Evolutionary conservation across 1,140 invertebrate genomes (phyloP).

Genomic region (Magallana ariakensis): DNA sequence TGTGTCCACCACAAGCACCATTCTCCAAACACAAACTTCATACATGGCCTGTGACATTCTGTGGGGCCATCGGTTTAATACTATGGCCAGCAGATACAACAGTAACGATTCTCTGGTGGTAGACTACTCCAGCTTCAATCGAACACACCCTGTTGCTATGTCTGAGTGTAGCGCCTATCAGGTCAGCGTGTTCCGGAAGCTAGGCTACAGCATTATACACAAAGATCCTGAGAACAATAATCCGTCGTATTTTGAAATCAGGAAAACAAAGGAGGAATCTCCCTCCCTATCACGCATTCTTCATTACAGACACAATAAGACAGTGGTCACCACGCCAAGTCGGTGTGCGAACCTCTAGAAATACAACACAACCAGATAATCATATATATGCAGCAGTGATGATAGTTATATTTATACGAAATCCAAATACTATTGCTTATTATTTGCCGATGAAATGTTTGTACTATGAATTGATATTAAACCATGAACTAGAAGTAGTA

Average conservation of each 20-base stretch:
- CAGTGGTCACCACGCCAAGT: background rate
- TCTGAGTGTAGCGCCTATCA: conserved; percentile 90
- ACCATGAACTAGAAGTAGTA: too few relatives aligned
- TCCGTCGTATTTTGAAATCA: conserved; percentile 30
- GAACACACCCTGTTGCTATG: conserved; percentile 91
- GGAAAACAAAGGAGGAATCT: background rate
- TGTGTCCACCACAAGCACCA: conserved; percentile 74
- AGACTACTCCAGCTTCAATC: conserved; percentile 95
- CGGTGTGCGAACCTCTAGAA: too few relatives aligned
- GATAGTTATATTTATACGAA: too few relatives aligned
- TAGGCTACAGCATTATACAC: conserved; percentile 22
- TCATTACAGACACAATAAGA: conserved; percentile 11
- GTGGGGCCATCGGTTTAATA: conserved; percentile 80
- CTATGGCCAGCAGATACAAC: conserved; percentile 80
- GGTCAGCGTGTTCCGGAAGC: conserved; percentile 47
- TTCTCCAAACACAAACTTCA: conserved; percentile 80
- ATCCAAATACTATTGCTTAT: too few relatives aligned
- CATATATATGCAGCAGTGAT: too few relatives aligned
- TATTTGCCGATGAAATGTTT: too few relatives aligned
- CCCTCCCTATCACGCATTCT: background rate
- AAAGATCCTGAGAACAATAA: background rate
- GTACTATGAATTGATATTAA: too few relatives aligned
- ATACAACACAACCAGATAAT: too few relatives aligned
- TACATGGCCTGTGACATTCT: conserved; percentile 80
- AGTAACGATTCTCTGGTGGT: conserved; percentile 86